A percentile compares a stretch with the other conserved stretches of the same genome.
Conservation (phyloP, 2,888 invertebrate genomes). For the Agrypnus murinus region DNA sequence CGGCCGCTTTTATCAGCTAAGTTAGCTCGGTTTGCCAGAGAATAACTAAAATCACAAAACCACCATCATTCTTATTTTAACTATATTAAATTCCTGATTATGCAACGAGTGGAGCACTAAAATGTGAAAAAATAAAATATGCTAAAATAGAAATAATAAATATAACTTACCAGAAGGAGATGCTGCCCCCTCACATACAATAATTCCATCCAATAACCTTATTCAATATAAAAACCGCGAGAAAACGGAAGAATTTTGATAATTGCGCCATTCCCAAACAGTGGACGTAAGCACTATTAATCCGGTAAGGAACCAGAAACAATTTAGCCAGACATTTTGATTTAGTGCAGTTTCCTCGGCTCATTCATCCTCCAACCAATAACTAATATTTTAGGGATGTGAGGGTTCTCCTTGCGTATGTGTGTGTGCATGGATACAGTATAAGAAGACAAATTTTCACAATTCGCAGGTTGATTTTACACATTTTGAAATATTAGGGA, state of each 20-base stretch:
- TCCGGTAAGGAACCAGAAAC: slow-evolving; percentile 63
- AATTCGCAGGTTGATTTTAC: background rate
- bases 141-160: slow-evolving; percentile 56
- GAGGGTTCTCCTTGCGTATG: background rate
- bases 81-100: too few species aligned
- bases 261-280: slow-evolving; percentile 63
- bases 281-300: slow-evolving; percentile 65
- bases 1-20: slow-evolving; percentile 50
- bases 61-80: too few species aligned
- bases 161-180: slow-evolving; percentile 58
- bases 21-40: slow-evolving; percentile 11
- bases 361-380: slow-evolving; percentile 58
- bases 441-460: slow-evolving; percentile 10
- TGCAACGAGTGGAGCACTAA: too few species aligned
- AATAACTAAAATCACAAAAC: slow-evolving; percentile 13
- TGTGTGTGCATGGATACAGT: background rate
- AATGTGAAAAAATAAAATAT: too few species aligned
- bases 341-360: slow-evolving; percentile 59
- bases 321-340: slow-evolving; percentile 62
- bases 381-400: slow-evolving; percentile 58
- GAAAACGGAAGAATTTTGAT: slow-evolving; percentile 61
- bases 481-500: too few species aligned
- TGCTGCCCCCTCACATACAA: slow-evolving; percentile 54
- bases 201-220: slow-evolving; percentile 57
- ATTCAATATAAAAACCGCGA: slow-evolving; percentile 58